Percentiles rank a stretch among this genome's conserved stretches.
Conservation (phyloP, 1,140 invertebrate genomes). For the Acyrthosiphon pisum region DNA sequence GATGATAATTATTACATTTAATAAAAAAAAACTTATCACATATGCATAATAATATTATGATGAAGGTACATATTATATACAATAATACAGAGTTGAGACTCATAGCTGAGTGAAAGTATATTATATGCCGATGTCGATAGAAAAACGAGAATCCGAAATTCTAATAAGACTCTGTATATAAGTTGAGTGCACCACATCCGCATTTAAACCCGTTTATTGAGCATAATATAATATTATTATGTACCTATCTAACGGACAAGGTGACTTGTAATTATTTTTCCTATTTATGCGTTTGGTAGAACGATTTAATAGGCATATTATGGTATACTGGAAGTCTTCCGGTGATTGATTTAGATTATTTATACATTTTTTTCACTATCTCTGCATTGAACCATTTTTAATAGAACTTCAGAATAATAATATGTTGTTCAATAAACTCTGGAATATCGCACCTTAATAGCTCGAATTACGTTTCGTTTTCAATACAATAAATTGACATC, state of each 20-base stretch:
- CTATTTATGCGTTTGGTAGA: background rate
- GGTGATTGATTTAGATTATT: background rate
- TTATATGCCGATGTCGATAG: background rate
- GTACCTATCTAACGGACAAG: background rate
- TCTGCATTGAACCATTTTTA: background rate
- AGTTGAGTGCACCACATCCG: background rate
- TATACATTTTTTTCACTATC: background rate
- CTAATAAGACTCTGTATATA: background rate
- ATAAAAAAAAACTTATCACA: background rate
- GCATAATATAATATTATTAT: background rate
- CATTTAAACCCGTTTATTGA: constrained; percentile 28
- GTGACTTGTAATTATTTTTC: background rate
- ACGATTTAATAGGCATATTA: too few species aligned
- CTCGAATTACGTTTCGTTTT: background rate
- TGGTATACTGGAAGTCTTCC: background rate
- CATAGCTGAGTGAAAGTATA: constrained; percentile 8
- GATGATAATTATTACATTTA: background rate
- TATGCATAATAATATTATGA: background rate
- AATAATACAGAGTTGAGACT: background rate
- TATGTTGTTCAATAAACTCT: background rate
- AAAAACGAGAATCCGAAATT: constrained; percentile 43
- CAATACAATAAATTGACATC: background rate
- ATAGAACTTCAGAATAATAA: background rate
- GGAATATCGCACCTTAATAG: background rate
- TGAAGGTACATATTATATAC: background rate